These are phyloP conservation scores for Odontophorus gujanensis DNA, from an alignment of 2,113 vertebrate species.

Conservation along the genomic window DNA sequence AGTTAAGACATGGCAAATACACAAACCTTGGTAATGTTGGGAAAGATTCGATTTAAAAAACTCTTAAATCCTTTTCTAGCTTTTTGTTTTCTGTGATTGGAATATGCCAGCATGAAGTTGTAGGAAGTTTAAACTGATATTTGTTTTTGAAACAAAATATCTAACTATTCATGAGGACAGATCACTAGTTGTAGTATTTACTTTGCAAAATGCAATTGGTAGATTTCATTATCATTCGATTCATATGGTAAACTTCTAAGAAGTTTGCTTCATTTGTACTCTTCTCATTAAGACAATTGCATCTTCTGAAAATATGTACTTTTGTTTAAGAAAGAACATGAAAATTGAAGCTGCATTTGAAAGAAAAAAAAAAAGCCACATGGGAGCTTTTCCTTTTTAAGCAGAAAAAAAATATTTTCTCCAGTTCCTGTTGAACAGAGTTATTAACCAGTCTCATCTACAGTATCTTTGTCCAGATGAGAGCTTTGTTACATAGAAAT, in stretches of 20 bases:
- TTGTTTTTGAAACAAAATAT: neutral
- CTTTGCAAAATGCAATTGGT: neutral
- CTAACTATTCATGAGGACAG: neutral
- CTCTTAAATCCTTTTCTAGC: neutral
- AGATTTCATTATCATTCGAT: neutral
- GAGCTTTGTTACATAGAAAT: neutral
- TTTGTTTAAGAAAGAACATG: no score
- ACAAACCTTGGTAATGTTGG: neutral
- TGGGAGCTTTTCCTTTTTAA: neutral
- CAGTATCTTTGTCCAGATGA: neutral
- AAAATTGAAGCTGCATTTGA: neutral
- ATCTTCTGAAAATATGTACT: neutral
- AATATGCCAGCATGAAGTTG: neutral
- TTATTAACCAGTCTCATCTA: neutral
- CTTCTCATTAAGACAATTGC: neutral
- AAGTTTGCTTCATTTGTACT: neutral
- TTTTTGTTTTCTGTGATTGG: neutral
- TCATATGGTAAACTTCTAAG: neutral
- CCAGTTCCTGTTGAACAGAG: neutral
- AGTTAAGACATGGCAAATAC: accelerated
- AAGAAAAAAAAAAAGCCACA: neutral
- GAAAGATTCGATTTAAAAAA: neutral
- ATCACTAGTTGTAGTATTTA: neutral
- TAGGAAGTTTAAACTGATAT: neutral
- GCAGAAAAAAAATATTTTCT: neutral